phyloP scores from a whole-genome alignment of 64 coral and sea anemone species.

The Montipora cactus region DNA sequence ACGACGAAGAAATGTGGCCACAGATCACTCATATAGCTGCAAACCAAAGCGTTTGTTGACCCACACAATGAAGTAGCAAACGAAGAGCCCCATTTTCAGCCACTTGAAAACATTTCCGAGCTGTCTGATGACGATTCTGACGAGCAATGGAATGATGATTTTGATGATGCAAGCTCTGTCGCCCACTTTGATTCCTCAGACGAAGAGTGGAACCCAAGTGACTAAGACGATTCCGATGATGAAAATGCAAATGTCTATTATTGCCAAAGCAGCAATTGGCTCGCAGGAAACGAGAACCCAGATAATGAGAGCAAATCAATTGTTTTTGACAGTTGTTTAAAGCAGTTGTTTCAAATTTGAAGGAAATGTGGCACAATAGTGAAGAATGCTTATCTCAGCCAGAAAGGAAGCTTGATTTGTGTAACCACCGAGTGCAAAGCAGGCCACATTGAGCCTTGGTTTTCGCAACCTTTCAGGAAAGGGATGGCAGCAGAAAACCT shows the following conservation, averaged over 20 bases:
- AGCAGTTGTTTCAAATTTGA: not conserved
- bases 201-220: not conserved
- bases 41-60: constrained; percentile 1
- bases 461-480: not conserved
- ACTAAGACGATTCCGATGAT: not conserved
- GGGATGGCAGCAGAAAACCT: not conserved
- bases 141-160: not conserved
- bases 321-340: constrained; percentile 29
- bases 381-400: not conserved
- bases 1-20: not conserved
- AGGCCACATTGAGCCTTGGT: not conserved
- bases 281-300: not conserved
- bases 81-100: not conserved
- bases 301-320: not conserved
- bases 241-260: not conserved
- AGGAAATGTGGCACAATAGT: not conserved
- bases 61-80: not conserved
- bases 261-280: not conserved
- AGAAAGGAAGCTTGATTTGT: not conserved
- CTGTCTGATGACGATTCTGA: not conserved
- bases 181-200: not conserved
- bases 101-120: not conserved
- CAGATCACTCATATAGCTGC: not conserved
- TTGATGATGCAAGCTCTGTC: not conserved
- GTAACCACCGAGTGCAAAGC: not conserved